These are phyloP conservation scores for Thecocarcelia acutangulata DNA, from an alignment of 2,888 invertebrate species.

Conservation along the genomic window DNA sequence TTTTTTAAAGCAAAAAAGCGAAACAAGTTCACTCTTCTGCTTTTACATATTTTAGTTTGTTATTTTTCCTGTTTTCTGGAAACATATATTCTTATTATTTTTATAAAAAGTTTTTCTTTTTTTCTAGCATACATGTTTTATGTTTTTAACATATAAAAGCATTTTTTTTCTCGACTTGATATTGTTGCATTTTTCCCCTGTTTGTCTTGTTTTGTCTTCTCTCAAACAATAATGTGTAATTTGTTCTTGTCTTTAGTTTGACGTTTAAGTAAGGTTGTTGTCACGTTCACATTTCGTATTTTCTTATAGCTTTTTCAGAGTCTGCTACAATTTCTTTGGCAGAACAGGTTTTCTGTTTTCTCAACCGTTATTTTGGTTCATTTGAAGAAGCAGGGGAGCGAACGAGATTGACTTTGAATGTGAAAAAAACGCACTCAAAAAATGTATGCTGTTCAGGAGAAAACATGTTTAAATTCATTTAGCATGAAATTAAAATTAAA, in stretches of 20 bases:
- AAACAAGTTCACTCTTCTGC: conserved; percentile 38
- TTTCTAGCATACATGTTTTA: conserved; percentile 30
- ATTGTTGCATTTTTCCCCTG: conserved; percentile 19
- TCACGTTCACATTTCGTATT: conserved; percentile 66
- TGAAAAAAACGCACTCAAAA: conserved; percentile 35
- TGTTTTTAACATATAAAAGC: conserved; percentile 26
- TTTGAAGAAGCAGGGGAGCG: conserved; percentile 9
- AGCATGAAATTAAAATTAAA: conserved; percentile 70
- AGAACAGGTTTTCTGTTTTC: conserved; percentile 56
- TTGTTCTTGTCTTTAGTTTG: conserved; percentile 69
- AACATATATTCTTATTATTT: conserved; percentile 57
- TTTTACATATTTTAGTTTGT: conserved; percentile 33
- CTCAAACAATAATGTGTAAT: conserved; percentile 62
- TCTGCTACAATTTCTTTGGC: conserved; percentile 31
- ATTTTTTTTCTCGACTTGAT: conserved; percentile 30
- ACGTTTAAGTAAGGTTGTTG: conserved; percentile 69
- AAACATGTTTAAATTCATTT: conserved; percentile 68
- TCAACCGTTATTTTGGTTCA: background rate
- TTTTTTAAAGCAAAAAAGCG: background rate
- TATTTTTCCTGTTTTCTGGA: background rate
- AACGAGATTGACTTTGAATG: conserved; percentile 52
- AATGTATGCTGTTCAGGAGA: conserved; percentile 9
- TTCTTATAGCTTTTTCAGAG: conserved; percentile 61
- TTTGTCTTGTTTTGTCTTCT: conserved; percentile 28
- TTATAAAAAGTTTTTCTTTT: conserved; percentile 32